A percentile compares a stretch with the other conserved stretches of the same genome.
Conservation (phyloP, 2,113 vertebrate species). For the Boulengerochromis microlepis region DNA sequence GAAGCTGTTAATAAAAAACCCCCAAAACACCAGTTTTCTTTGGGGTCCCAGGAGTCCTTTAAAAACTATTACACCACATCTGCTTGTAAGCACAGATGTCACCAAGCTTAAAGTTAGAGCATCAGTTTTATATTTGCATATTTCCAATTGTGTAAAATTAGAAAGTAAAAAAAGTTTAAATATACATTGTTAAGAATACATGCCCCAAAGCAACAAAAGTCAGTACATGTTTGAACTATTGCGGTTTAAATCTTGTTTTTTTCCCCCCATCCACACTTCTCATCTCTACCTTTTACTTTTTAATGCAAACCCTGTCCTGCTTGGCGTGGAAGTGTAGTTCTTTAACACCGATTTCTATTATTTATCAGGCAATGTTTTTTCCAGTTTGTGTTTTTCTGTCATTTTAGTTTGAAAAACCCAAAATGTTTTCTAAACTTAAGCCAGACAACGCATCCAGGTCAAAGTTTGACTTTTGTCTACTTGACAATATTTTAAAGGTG, state of each 20-base stretch:
- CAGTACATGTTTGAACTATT: background rate
- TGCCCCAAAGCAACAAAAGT: background rate
- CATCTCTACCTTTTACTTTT: background rate
- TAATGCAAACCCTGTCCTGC: background rate
- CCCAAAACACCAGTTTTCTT: background rate
- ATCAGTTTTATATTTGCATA: background rate
- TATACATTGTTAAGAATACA: background rate
- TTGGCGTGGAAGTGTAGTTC: background rate
- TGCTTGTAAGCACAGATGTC: background rate
- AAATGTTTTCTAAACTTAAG: background rate
- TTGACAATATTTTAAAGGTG: rapidly evolving
- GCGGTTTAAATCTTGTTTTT: background rate
- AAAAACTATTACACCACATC: background rate
- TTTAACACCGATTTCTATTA: background rate
- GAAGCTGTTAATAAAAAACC: background rate
- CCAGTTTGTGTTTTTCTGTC: background rate
- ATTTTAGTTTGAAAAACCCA: background rate
- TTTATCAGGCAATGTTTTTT: background rate
- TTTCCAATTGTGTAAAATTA: background rate
- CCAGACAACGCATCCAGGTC: rapidly evolving
- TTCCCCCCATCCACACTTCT: rapidly evolving
- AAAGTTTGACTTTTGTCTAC: background rate
- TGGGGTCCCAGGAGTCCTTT: background rate
- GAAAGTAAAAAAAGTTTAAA: background rate
- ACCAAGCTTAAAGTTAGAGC: background rate